These are phyloP conservation scores for Sinocyclocheilus rhinocerous DNA, from an alignment of 2,113 vertebrate genomes.

Conservation along the genomic window DNA sequence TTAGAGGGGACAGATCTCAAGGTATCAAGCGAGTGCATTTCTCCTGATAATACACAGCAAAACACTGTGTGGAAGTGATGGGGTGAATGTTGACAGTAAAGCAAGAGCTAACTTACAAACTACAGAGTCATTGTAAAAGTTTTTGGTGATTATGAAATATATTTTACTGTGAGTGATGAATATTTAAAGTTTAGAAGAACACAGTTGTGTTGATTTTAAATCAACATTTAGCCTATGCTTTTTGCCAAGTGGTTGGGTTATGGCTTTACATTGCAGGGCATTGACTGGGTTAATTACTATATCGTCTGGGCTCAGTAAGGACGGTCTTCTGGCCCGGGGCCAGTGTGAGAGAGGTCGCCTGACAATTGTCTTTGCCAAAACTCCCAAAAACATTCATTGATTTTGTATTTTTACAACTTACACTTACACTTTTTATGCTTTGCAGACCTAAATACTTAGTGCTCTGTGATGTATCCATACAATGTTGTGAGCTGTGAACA, in stretches of 20 bases:
- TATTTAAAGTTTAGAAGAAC: background rate
- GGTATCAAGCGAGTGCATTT: constrained; percentile 48
- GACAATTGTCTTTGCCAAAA: background rate
- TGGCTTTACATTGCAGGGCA: background rate
- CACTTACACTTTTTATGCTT: background rate
- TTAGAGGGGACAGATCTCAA: constrained; percentile 37
- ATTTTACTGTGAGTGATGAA: background rate
- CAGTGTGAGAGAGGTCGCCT: background rate
- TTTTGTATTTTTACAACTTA: background rate
- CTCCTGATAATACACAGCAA: constrained; percentile 40
- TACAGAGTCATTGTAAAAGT: background rate
- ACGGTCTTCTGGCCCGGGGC: background rate
- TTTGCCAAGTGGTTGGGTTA: background rate
- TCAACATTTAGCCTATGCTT: background rate
- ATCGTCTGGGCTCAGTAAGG: background rate
- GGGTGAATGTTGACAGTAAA: constrained; percentile 13
- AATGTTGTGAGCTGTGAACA: background rate
- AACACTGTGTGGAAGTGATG: constrained; percentile 26
- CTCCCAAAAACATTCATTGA: background rate
- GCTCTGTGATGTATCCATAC: background rate
- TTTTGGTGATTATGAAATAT: background rate
- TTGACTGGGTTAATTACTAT: background rate
- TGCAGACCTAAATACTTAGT: background rate
- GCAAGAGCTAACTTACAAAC: background rate
- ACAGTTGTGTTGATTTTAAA: background rate